Evolutionary conservation across 2,797 vertebrate genomes (phyloP), one percentile per base, ranked within the genome.

Genomic region (Salarias fasciatus): DNA sequence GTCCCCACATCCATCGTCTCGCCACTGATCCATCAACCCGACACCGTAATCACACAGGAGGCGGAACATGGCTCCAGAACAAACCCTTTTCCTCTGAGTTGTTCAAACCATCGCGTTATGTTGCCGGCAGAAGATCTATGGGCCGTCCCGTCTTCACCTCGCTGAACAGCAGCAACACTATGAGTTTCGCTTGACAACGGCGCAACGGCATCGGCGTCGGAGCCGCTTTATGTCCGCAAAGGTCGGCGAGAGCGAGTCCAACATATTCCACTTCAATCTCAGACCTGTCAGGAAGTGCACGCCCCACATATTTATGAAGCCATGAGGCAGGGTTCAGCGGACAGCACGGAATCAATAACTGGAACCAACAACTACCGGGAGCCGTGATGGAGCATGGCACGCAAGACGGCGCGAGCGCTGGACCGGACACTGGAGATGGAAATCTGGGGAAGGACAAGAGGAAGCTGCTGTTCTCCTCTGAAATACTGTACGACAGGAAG

Each of bases 221-320:
- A 61, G 56, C 15, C 11, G 38, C 8, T 44, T 40, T 43, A 15
- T 36, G 35, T 40, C 15, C 8, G 43, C 18, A 8, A 5, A 8
- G 33, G 31, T 6, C 8, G 29, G 31, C 15, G 0, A 11, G 6
- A 52, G 5, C 36, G n/a, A 69, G 53, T 35, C 24, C 2, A 0
- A 18, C 42, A 49, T 49, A n/a, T 53, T 69, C 57, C 5, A 50
- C 47, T 67, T 56, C 53, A 64, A 67, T 80, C 57, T 66, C 29
- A 24, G 13, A 55, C 41, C 57, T 56, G 69, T 70, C 69, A 28
- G 18, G n/a, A 18, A 1, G 24, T 31, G 24, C 45, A 63, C 1
- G 50, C 18, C 43, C 11, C 1, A 8, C 29, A 28, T 48, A 74
- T 62, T 57, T 52, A 71, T 62, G 53, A 57, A 51, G 41, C 48